A percentile compares a stretch with the other conserved stretches of the same genome.
These are phyloP conservation scores for Leptopilina syphax DNA, from an alignment of 2,888 invertebrate genomes.

Conservation along the genomic window DNA sequence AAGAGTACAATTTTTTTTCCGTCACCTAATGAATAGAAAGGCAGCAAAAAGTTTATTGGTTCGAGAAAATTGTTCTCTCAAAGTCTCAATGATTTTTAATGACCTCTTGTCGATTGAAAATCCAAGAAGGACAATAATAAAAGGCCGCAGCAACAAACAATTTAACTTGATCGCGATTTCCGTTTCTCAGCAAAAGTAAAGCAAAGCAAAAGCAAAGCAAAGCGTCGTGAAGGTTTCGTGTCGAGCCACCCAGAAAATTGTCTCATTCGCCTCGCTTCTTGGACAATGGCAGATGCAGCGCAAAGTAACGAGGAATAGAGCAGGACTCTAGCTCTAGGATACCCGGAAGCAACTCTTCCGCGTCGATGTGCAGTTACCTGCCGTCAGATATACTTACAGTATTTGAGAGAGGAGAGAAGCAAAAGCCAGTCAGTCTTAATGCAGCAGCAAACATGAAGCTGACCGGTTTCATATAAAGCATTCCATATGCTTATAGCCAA, in stretches of 20 bases:
- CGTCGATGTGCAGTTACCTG: constrained; percentile 61
- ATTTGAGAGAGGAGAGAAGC: constrained; percentile 23
- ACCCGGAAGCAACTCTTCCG: constrained; percentile 58
- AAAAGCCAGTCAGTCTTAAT: constrained; percentile 1
- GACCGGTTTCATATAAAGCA: constrained; percentile 34
- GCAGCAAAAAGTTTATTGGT: background rate
- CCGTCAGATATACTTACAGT: constrained; percentile 51
- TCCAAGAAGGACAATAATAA: constrained; percentile 21
- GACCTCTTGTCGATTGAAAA: background rate
- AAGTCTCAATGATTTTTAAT: constrained; percentile 3
- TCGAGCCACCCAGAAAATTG: constrained; percentile 32
- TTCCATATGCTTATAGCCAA: constrained; percentile 20
- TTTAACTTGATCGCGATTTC: constrained; percentile 17
- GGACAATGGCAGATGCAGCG: constrained; percentile 42
- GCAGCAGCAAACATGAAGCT: constrained; percentile 1
- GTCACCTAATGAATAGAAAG: too few relatives aligned
- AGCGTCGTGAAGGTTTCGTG: constrained; percentile 10
- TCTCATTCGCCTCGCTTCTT: constrained; percentile 38
- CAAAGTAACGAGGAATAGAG: constrained; percentile 29
- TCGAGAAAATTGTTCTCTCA: background rate
- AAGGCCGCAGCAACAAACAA: constrained; percentile 7
- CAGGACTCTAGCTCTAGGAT: constrained; percentile 34
- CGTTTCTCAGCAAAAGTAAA: constrained; percentile 21
- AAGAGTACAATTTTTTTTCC: too few relatives aligned
- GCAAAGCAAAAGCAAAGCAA: background rate